Evolutionary conservation across 2,797 vertebrate species (phyloP).

Genomic region (Macropodus opercularis): DNA sequence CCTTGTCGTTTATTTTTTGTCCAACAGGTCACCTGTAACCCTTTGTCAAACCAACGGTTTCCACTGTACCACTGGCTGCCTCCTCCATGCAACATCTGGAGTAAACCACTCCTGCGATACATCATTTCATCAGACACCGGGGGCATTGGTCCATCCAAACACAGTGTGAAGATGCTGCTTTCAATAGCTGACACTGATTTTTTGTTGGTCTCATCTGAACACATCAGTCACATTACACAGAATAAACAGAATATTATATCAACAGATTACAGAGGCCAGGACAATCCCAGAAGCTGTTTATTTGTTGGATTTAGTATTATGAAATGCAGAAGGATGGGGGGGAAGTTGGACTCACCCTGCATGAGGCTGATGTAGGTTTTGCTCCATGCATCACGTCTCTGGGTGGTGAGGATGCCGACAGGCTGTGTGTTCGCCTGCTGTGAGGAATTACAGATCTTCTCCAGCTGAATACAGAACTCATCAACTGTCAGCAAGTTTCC

Average conservation of each 20-base stretch:
- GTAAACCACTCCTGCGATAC: constrained; percentile 82
- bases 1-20: no score
- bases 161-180: constrained; percentile 92
- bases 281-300: no score
- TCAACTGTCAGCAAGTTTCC: constrained; percentile 86
- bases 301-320: no score
- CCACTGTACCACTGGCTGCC: constrained; percentile 86
- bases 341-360: constrained; percentile 83
- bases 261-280: no score
- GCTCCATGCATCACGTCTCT: constrained; percentile 92
- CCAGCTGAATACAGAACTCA: constrained; percentile 90
- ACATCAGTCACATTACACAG: not conserved
- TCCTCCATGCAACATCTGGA: constrained; percentile 89
- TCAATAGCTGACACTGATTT: constrained; percentile 89
- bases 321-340: no score
- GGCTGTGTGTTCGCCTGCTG: constrained; percentile 85
- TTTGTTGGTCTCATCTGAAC: constrained; percentile 89
- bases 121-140: constrained; percentile 75
- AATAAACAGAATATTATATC: not conserved
- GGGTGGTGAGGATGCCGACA: constrained; percentile 92
- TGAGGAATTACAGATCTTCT: constrained; percentile 91
- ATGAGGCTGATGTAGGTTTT: constrained; percentile 89
- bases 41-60: constrained; percentile 99
- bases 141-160: constrained; percentile 88
- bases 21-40: constrained; percentile 85